Conservation (phyloP, 2,113 vertebrate genomes). For the Hucho hucho region DNA sequence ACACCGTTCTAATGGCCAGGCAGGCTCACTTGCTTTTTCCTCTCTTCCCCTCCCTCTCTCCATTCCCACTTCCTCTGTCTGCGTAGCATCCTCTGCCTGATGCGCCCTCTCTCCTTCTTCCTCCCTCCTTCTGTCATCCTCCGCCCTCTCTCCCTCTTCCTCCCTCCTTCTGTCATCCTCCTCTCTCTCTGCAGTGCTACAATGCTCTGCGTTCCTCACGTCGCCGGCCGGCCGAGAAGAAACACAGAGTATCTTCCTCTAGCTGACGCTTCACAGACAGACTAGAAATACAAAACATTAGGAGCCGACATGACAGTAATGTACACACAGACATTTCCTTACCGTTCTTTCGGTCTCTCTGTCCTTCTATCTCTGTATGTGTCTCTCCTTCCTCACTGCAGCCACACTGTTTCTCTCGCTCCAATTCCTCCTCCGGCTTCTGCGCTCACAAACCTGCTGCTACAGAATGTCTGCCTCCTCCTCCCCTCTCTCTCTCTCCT, state of each 20-base stretch:
- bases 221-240: conserved; percentile 30
- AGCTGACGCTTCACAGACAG: conserved; percentile 2
- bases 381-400: conserved; percentile 17
- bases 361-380: not conserved
- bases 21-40: conserved; percentile 2
- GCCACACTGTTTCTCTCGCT: conserved; percentile 41
- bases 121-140: conserved; percentile 21
- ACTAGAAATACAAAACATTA: conserved; percentile 25
- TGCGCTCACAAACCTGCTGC: conserved; percentile 24
- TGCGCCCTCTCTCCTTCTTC: not conserved
- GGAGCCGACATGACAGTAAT: conserved; percentile 8
- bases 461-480: conserved; percentile 2
- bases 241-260: conserved; percentile 24
- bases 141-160: conserved; percentile 24
- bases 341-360: not conserved
- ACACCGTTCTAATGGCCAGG: not conserved
- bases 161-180: conserved; percentile 25
- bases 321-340: not conserved
- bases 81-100: conserved; percentile 35
- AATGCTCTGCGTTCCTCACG: conserved; percentile 30
- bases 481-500: conserved; percentile 31
- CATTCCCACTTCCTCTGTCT: conserved; percentile 40
- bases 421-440: conserved; percentile 15
- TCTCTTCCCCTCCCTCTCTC: conserved; percentile 11
- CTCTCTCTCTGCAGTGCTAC: conserved; percentile 60